These are phyloP conservation scores for Papilio gigon DNA, from an alignment of 2,888 invertebrate species.

Conservation along the genomic window DNA sequence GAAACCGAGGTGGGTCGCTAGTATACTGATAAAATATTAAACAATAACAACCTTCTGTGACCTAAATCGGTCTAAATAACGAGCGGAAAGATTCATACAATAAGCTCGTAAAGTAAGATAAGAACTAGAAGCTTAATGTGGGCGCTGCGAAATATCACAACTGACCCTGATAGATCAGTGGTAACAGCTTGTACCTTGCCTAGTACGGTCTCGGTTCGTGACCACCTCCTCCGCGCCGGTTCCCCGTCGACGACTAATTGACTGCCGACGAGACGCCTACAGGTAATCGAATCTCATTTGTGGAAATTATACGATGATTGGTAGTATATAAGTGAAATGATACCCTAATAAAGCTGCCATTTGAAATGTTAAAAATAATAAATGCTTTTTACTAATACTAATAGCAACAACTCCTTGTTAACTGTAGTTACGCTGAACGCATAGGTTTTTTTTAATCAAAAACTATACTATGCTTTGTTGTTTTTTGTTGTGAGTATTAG, in stretches of 20 bases:
- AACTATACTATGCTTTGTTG: too few species aligned
- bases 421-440: too few species aligned
- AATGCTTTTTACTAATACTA: too few species aligned
- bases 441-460: too few species aligned
- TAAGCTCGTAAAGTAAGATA: slow-evolving; percentile 37
- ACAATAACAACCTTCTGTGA: background rate
- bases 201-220: slow-evolving; percentile 70
- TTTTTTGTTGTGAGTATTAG: too few species aligned
- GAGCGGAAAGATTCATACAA: slow-evolving; percentile 28
- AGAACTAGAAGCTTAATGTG: slow-evolving; percentile 22
- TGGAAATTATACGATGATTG: slow-evolving; percentile 70
- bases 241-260: slow-evolving; percentile 75
- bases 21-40: background rate
- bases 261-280: slow-evolving; percentile 73
- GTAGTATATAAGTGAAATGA: slow-evolving; percentile 67
- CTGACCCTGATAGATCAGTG: slow-evolving; percentile 38
- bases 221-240: slow-evolving; percentile 74
- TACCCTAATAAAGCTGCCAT: slow-evolving; percentile 21
- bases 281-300: slow-evolving; percentile 77
- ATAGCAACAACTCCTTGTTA: too few species aligned
- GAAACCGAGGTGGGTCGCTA: background rate
- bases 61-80: background rate
- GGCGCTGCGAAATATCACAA: slow-evolving; percentile 23
- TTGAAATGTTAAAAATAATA: slow-evolving; percentile 35
- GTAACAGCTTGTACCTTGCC: slow-evolving; percentile 44